Conservation (phyloP, 2,888 invertebrate genomes). For the Tupiocoris notatus region DNA sequence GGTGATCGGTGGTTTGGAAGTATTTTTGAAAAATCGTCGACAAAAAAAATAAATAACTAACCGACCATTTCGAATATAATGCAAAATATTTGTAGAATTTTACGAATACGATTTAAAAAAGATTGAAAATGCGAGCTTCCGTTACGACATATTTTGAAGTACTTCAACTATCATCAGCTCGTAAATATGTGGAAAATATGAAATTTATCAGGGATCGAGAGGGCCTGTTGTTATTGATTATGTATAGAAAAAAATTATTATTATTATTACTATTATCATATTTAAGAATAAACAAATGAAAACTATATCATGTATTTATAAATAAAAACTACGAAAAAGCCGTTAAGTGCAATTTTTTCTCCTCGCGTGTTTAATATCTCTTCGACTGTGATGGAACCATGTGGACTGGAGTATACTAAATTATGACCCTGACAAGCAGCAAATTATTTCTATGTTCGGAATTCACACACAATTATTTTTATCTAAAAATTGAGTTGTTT, state of each 20-base stretch:
- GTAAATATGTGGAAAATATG: conserved; percentile 13
- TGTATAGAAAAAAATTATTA: conserved; percentile 32
- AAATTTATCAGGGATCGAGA: conserved; percentile 38
- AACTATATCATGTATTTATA: conserved; percentile 40
- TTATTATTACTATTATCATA: conserved; percentile 35
- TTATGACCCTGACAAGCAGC: no score
- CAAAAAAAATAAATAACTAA: neutral
- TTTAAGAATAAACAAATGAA: conserved; percentile 40
- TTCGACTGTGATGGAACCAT: no score
- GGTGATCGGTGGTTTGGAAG: conserved; percentile 30
- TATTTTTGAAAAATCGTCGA: conserved; percentile 31
- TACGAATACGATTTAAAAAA: neutral
- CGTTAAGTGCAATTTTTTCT: neutral
- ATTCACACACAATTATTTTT: no score
- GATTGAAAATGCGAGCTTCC: conserved; percentile 34
- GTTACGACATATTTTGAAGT: conserved; percentile 22
- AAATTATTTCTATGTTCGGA: no score
- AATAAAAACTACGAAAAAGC: conserved; percentile 28
- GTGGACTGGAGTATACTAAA: no score
- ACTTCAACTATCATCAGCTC: conserved; percentile 31
- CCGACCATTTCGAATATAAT: neutral
- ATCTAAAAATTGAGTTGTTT: no score
- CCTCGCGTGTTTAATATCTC: no score
- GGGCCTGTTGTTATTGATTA: conserved; percentile 42
- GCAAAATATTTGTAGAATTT: neutral